Evolutionary conservation across 1,140 invertebrate species (phyloP), one percentile per base, ranked within the genome.

Genomic region (Ridgeia piscesae): DNA sequence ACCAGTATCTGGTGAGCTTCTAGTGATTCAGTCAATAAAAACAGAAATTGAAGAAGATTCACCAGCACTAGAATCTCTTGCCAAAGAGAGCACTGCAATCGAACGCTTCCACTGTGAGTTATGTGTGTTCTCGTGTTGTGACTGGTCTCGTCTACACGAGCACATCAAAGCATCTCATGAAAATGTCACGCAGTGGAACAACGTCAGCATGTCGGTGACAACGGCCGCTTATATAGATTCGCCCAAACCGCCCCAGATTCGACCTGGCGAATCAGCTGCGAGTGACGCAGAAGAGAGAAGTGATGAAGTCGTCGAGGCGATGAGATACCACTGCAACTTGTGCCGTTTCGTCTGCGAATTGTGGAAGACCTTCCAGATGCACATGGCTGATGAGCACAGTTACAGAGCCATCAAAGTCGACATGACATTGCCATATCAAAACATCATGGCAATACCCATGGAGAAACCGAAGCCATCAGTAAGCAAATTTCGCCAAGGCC

Each of bases 371-470:
- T 92, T 92, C 50, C n/a, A 58, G 48, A 33, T 48, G 35, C 92
- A 92, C 42, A 42, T 92, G 35, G 89, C 33, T n/a, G 77, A 91
- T n/a, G 89, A 92, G 2, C 48, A 35, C 33, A 91, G 89, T 48
- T 91, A 92, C 42, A 91, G 91, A 34, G 91, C 33, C n/a, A 89
- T 92, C 33, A 92, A 35, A 33, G 92, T 91, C 27, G 92, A 91
- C 89, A 58, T 58, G 42, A 91, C 89, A 92, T 91, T 88, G 90
- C 89, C 89, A 89, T 92, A 11, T 33, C 48, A 50, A 91, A 91
- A 34, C 92, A 92, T 35, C 90, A 91, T n/a, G 92, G 92, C 34
- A 91, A 92, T 89, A 91, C 90, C 89, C 92, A 92, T 58, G 42
- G 89, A 17, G 89, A 92, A 33, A 33, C 33, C 21, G 42, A 89